These are phyloP conservation scores for Cenopis cana DNA, from an alignment of 2,888 invertebrate species.

Conservation along the genomic window DNA sequence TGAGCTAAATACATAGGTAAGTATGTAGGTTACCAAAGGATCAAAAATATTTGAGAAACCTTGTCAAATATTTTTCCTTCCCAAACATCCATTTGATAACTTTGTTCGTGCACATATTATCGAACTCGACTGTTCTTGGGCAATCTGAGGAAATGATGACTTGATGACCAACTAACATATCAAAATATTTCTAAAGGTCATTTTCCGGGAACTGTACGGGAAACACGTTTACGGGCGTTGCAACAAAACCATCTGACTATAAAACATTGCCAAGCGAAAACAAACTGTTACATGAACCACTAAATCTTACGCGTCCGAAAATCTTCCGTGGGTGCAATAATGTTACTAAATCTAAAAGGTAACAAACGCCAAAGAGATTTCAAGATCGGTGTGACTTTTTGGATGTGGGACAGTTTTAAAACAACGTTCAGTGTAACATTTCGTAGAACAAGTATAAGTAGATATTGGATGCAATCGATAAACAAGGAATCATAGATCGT, in stretches of 20 bases:
- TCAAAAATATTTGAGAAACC: no score
- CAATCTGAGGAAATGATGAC: background rate
- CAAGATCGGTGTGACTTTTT: background rate
- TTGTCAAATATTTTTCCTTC: no score
- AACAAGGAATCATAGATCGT: constrained; percentile 22
- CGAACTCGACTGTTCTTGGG: background rate
- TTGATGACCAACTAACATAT: constrained; percentile 2
- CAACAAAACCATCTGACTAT: background rate
- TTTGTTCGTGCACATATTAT: no score
- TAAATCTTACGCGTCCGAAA: background rate
- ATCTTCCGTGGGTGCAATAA: background rate
- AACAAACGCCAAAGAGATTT: background rate
- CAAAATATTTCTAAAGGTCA: constrained; percentile 33
- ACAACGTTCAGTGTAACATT: constrained; percentile 21
- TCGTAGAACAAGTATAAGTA: constrained; percentile 12
- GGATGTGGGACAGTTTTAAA: background rate
- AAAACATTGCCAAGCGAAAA: background rate
- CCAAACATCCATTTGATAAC: no score
- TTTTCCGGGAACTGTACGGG: constrained; percentile 26
- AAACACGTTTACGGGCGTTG: constrained; percentile 19
- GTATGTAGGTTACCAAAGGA: no score
- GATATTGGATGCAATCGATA: constrained; percentile 23
- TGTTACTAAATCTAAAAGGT: background rate
- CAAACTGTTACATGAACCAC: background rate
- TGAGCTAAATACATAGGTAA: no score